phyloP scores from a whole-genome alignment of 2,113 vertebrate genomes.

The Setophaga kirtlandii region DNA sequence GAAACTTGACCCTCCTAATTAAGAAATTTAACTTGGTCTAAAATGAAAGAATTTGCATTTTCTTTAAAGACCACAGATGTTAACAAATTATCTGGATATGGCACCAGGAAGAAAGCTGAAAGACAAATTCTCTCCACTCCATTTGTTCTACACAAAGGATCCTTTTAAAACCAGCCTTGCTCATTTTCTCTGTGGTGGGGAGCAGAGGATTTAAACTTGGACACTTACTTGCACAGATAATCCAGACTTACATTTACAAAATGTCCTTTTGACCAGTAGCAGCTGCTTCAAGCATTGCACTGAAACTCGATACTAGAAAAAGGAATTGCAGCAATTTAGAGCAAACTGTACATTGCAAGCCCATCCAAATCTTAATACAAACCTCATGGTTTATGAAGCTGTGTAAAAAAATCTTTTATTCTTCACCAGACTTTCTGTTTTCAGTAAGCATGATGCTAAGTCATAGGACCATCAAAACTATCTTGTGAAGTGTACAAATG shows the following conservation, averaged over 20 bases:
- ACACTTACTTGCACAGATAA: constrained; percentile 71
- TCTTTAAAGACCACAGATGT: constrained; percentile 57
- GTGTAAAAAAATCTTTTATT: background rate
- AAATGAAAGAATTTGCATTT: constrained; percentile 50
- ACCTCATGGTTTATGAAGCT: constrained; percentile 32
- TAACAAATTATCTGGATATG: constrained; percentile 67
- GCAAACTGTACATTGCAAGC: constrained; percentile 39
- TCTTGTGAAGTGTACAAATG: background rate
- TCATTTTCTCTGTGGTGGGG: constrained; percentile 56
- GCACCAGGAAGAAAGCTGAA: constrained; percentile 60
- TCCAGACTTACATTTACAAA: constrained; percentile 72
- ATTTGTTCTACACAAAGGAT: constrained; percentile 73
- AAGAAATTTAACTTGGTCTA: constrained; percentile 42
- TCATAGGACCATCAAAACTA: background rate
- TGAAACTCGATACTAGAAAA: constrained; percentile 68
- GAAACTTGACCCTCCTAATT: constrained; percentile 29
- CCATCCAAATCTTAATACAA: constrained; percentile 61
- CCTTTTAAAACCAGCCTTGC: constrained; percentile 62
- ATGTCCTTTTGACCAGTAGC: constrained; percentile 67
- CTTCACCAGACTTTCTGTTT: constrained; percentile 19
- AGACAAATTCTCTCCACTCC: constrained; percentile 71
- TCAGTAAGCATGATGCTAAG: background rate
- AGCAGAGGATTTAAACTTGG: constrained; percentile 67
- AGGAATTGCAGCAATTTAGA: constrained; percentile 62
- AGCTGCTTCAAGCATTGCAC: constrained; percentile 63